phyloP scores from a whole-genome alignment of 1,140 invertebrate genomes.

The Eupeodes corollae region DNA sequence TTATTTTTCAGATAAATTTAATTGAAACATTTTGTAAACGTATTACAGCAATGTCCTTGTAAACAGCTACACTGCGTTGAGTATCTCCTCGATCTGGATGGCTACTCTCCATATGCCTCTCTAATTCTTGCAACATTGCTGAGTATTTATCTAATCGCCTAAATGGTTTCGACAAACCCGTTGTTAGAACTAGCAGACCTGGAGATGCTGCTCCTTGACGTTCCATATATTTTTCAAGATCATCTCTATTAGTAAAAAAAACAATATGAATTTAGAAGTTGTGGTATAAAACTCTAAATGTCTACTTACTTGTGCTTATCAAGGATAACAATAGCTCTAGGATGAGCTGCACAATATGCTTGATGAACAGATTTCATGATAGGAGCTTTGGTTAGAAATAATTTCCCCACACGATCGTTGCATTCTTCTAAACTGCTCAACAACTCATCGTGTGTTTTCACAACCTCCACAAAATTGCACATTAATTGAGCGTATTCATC shows the following conservation, averaged over 20 bases:
- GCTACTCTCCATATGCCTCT: conserved; percentile 87
- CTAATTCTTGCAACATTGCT: conserved; percentile 85
- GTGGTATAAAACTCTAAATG: background rate
- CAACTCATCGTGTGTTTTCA: conserved; percentile 71
- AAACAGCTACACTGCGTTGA: conserved; percentile 84
- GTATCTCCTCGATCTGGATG: conserved; percentile 94
- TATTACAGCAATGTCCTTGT: conserved; percentile 87
- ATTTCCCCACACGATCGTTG: conserved; percentile 80
- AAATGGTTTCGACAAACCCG: conserved; percentile 89
- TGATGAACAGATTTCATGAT: conserved; percentile 77
- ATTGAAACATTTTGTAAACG: background rate
- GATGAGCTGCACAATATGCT: conserved; percentile 84
- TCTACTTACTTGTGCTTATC: conserved; percentile 74
- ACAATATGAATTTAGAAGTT: background rate
- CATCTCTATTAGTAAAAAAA: conserved; percentile 49
- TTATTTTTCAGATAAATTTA: conserved; percentile 5
- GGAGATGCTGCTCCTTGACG: conserved; percentile 66
- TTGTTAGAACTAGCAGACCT: conserved; percentile 79
- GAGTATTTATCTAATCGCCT: conserved; percentile 90
- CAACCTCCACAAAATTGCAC: conserved; percentile 78
- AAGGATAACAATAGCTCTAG: conserved; percentile 79
- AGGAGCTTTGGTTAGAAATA: conserved; percentile 80
- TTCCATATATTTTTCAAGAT: conserved; percentile 80
- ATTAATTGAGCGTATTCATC: conserved; percentile 78
- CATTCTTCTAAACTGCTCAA: conserved; percentile 66